Evolutionary conservation across 2,888 invertebrate genomes (phyloP), one percentile per base, ranked within the genome.

Genomic region (Aricia artaxerxes): DNA sequence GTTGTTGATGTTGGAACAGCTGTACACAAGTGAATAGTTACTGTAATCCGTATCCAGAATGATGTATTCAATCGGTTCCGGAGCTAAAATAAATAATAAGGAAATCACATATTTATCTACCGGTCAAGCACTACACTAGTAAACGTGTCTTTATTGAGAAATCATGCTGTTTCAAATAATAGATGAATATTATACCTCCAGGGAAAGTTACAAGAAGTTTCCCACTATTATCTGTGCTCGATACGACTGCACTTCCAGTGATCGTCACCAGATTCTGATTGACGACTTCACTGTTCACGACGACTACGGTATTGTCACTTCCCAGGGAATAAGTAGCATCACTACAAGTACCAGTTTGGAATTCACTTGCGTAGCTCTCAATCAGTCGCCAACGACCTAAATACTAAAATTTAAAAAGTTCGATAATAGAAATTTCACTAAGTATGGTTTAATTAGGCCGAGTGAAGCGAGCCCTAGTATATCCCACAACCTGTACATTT

Each of bases 21-120:
- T 95, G 92, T 96, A 96, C 1, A 96, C 95, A 1, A 96, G 92
- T 0, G 96, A 90, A 83, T 95, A 96, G 76, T 92, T 91, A 0
- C 91, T 90, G 84, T 96, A 96, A 85, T 96, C 96, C 0, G 96
- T 96, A 75, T 94, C 88, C 31, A 89, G 82, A 35, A 89, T 84
- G 85, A 84, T 87, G 78, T 87, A 87, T 53, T 87, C 85, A 40
- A 78, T 80, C 1, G 80, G 73, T 60, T 16, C 78, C 13, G 79
- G 49, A 9, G 80, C 80, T 80, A 78, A 44, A 80, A 79, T 60
- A 77, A 53, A 73, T 24, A 73, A 73, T 49, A 72, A 9, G 49
- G 9, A 49, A 9, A 44, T 44, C 49, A 49, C 16, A 16, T 16
- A 57, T 13, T 53, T 53, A 57, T 57, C 57, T 16, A 16, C 16